phyloP scores from a whole-genome alignment of 2,797 vertebrate genomes.

The Thaleichthys pacificus region DNA sequence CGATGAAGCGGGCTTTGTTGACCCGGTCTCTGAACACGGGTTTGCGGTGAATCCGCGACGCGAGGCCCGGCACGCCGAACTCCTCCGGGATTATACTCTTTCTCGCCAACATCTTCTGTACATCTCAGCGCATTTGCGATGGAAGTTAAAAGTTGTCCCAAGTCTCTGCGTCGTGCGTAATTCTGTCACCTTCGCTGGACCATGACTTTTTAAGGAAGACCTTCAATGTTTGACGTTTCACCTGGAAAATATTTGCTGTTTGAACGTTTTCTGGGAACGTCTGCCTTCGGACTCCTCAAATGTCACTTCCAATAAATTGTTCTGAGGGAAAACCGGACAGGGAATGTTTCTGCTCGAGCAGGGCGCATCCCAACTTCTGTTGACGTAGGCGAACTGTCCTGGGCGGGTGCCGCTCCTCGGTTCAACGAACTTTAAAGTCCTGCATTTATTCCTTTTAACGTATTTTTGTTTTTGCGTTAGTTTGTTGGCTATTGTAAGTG shows the following conservation, averaged over 20 bases:
- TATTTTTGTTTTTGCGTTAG: neutral
- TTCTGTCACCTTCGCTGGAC: neutral
- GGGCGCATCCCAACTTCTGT: slow-evolving; percentile 36
- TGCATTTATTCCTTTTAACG: neutral
- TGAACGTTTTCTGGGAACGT: neutral
- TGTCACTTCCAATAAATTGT: slow-evolving; percentile 10
- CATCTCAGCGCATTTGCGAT: slow-evolving; percentile 40
- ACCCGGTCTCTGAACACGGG: slow-evolving; percentile 90
- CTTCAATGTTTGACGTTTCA: slow-evolving; percentile 26
- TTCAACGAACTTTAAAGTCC: neutral
- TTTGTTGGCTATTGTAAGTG: neutral
- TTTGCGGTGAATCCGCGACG: slow-evolving; percentile 86
- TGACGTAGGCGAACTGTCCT: slow-evolving; percentile 61
- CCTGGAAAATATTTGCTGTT: neutral
- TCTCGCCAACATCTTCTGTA: slow-evolving; percentile 85
- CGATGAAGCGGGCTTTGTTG: slow-evolving; percentile 94
- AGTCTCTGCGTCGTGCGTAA: neutral
- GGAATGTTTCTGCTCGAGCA: slow-evolving; percentile 41
- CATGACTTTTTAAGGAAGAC: neutral
- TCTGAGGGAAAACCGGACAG: neutral
- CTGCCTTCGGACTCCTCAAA: neutral
- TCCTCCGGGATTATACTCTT: slow-evolving; percentile 99
- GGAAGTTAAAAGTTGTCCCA: neutral
- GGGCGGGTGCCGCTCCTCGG: slow-evolving; percentile 27
- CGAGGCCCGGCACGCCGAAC: slow-evolving; percentile 87